Conservation (phyloP, 1,140 invertebrate species). For the Neodiprion fabricii region DNA sequence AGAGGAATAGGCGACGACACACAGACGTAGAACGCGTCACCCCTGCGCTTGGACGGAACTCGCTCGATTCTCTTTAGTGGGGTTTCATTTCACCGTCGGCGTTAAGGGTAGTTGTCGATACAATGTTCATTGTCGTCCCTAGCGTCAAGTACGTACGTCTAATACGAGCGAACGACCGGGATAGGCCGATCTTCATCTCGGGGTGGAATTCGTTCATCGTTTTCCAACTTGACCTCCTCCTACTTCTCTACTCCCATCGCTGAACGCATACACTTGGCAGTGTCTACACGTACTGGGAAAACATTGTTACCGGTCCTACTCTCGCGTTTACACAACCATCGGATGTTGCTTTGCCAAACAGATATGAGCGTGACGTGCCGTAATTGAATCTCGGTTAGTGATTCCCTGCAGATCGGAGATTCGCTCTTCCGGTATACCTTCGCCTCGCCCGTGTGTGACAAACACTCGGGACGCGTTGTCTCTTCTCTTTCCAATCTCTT, state of each 20-base stretch:
- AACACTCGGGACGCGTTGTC: too few species aligned
- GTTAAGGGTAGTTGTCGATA: neutral
- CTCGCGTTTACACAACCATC: neutral
- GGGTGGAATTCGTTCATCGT: neutral
- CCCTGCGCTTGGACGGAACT: too few species aligned
- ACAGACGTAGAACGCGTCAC: too few species aligned
- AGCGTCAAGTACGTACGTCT: neutral
- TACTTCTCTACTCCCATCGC: neutral
- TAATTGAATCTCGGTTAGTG: neutral
- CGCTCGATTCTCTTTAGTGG: neutral
- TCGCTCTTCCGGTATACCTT: too few species aligned
- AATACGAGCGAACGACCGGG: too few species aligned
- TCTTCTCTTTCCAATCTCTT: too few species aligned
- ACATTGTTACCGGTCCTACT: neutral
- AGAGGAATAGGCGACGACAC: too few species aligned
- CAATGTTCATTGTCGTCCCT: neutral
- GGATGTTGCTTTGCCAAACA: neutral
- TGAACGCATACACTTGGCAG: neutral
- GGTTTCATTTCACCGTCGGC: neutral
- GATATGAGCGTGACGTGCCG: neutral
- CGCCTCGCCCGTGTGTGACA: too few species aligned
- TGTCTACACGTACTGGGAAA: neutral
- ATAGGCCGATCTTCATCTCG: too few species aligned
- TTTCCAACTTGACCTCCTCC: neutral
- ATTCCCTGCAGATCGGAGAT: too few species aligned